phyloP scores from a whole-genome alignment of 2,797 vertebrate genomes.

The Phataginus tricuspis region DNA sequence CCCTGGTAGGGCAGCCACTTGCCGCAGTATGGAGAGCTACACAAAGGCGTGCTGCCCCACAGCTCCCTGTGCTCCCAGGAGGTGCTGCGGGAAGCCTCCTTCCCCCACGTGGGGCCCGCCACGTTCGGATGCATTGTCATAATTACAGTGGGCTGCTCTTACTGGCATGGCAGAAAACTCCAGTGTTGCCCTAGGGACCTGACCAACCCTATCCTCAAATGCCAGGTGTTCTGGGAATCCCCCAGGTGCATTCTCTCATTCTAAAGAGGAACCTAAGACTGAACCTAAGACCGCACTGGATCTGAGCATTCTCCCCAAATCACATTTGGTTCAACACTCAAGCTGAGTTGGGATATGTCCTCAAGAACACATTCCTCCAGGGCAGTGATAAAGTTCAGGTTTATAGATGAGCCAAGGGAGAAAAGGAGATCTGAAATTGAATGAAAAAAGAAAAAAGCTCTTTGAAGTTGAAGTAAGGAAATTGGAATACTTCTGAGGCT shows the following conservation, averaged over 20 bases:
- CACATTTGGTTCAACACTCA: slow-evolving; percentile 75
- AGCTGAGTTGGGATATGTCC: neutral
- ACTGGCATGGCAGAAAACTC: slow-evolving; percentile 73
- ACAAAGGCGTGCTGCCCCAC: neutral
- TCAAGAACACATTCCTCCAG: neutral
- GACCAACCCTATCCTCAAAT: slow-evolving; percentile 42
- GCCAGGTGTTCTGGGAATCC: slow-evolving; percentile 83
- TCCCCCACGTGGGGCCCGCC: neutral
- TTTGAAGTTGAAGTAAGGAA: neutral
- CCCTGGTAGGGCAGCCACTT: neutral
- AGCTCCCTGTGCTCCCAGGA: neutral
- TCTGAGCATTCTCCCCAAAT: slow-evolving; percentile 50
- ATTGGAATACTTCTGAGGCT: neutral
- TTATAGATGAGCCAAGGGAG: neutral
- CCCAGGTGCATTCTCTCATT: slow-evolving; percentile 82
- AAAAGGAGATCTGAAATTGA: slow-evolving; percentile 4
- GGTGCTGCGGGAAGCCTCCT: neutral
- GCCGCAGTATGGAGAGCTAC: neutral
- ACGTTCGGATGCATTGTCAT: slow-evolving; percentile 84
- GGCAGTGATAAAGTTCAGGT: neutral
- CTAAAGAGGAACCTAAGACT: slow-evolving; percentile 83
- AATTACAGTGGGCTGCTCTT: slow-evolving; percentile 84
- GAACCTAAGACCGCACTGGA: slow-evolving; percentile 80
- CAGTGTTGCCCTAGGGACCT: slow-evolving; percentile 78
- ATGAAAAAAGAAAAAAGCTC: neutral